Conservation (phyloP, 2,888 invertebrate genomes). For the Axea sp. region DNA sequence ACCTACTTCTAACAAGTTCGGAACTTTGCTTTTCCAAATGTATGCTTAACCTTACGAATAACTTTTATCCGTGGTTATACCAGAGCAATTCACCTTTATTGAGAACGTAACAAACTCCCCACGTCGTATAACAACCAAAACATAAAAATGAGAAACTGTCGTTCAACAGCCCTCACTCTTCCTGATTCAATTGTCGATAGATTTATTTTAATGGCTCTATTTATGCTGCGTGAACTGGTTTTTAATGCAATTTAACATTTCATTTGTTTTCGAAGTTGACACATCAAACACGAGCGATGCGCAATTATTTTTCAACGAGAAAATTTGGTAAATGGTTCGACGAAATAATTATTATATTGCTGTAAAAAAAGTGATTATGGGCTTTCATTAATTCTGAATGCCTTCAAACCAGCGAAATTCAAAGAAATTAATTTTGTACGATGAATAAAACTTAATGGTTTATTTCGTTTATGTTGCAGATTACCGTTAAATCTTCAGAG, state of each 20-base stretch:
- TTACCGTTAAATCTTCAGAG: no score
- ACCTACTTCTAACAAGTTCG: conserved; percentile 36
- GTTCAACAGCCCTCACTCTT: background rate
- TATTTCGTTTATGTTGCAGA: no score
- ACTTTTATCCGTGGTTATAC: conserved; percentile 23
- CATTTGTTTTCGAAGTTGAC: conserved; percentile 10
- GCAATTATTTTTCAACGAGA: no score
- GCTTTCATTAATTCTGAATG: no score
- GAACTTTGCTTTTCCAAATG: conserved; percentile 48
- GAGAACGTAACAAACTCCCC: conserved; percentile 18
- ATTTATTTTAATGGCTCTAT: conserved; percentile 14
- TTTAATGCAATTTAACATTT: conserved; percentile 23
- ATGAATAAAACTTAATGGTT: no score
- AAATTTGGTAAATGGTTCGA: no score
- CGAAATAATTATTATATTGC: no score
- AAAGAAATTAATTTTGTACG: no score
- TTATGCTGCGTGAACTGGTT: background rate
- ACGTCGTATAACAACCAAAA: conserved; percentile 6
- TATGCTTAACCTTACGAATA: conserved; percentile 37
- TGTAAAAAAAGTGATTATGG: no score
- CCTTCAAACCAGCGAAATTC: no score
- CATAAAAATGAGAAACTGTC: conserved; percentile 3
- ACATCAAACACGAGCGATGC: conserved; percentile 1
- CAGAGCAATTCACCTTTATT: conserved; percentile 30
- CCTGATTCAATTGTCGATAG: conserved; percentile 11